phyloP scores from a whole-genome alignment of 2,797 vertebrate genomes.

The Tapera naevia region DNA sequence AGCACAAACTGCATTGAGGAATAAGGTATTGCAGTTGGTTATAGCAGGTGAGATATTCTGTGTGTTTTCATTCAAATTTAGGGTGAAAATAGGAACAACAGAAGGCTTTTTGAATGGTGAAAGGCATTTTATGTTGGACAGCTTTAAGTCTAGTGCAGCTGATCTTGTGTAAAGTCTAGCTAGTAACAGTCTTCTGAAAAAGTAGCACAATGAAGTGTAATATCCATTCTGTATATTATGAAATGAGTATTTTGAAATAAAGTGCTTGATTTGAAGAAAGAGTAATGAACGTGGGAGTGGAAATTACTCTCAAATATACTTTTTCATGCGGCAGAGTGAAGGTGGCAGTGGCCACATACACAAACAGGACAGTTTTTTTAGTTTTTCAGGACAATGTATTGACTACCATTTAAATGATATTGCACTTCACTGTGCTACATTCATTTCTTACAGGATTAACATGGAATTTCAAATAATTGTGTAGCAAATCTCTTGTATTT shows the following conservation, averaged over 20 bases:
- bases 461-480: background rate
- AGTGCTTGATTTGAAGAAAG: background rate
- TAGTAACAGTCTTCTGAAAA: background rate
- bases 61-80: background rate
- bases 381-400: background rate
- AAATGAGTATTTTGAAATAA: background rate
- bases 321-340: background rate
- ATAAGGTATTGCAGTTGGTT: background rate
- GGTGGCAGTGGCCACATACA: background rate
- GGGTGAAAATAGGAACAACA: background rate
- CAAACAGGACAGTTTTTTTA: background rate
- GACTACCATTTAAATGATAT: background rate
- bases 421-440: background rate
- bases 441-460: background rate
- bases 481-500: background rate
- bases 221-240: background rate
- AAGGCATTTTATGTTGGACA: background rate
- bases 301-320: background rate
- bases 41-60: background rate
- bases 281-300: background rate
- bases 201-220: background rate
- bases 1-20: background rate
- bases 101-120: background rate
- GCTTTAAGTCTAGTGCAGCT: background rate
- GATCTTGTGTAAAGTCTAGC: background rate